Base-by-base conservation (phyloP, 2,113 vertebrate species). In the Urocolius indicus region DNA sequence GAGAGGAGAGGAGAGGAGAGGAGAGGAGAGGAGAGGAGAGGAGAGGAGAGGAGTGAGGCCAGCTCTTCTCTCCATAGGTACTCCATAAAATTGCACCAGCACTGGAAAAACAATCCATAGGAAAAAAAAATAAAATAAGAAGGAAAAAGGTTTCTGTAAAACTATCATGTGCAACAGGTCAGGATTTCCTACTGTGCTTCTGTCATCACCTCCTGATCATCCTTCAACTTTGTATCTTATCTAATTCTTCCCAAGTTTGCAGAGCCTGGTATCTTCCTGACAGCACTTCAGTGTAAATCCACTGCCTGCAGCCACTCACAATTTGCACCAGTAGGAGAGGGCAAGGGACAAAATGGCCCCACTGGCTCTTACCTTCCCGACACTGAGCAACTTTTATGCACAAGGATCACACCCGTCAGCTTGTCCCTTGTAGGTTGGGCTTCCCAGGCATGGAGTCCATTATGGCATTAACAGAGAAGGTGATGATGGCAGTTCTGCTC, bases 171-270 rank as follows among this genome's bases (percentile, higher is more conserved):
- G 46, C 59, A 71, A 29, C 51, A 88, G 21, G 67, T 74, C 84
- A 67, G 59, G 12, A 77, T 87, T 93, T 91, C 81, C 81, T 76
- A 7, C 43, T 38, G 29, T 27, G 43, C 45, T 76, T 87, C 82
- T 92, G 49, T 83, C 85, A 83, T 80, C 95, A 88, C 82, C 58
- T 93, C 85, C 88, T 88, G 78, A 95, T 54, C n/a, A 49, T n/a
- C 54, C 54, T 68, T 85, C 61, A 76, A 38, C 67, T 96, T 79
- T 67, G 61, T 68, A 84, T 75, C 41, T 87, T 88, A 77, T 69
- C 89, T 93, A 85, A 93, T 85, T 91, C 71, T 90, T 95, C 74
- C 63, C 66, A 48, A 83, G 26, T 68, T 79, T 91, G 34, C 32
- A 0, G 3, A 79, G n/a, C 13, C 24, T 0, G 0, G 8, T 58